Conservation (phyloP, 2,888 invertebrate genomes). For the Dexiosoma caninum region DNA sequence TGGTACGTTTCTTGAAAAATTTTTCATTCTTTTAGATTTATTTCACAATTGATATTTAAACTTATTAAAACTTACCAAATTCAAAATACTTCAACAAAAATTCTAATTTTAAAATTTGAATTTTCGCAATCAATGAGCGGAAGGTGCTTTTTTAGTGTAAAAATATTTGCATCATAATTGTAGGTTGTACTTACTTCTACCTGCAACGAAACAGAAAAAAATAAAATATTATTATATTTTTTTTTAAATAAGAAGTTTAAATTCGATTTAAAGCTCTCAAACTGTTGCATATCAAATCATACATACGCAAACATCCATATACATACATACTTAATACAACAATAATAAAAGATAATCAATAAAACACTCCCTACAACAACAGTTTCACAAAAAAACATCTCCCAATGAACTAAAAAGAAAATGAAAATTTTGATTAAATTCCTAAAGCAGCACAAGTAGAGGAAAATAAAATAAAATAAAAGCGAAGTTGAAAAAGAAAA, state of each 20-base stretch:
- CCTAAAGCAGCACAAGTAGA: slow-evolving; percentile 42
- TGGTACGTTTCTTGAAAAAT: too few species aligned
- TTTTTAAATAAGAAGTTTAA: slow-evolving; percentile 1
- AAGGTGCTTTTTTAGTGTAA: slow-evolving; percentile 1
- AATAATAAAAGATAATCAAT: slow-evolving; percentile 70
- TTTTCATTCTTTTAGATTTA: too few species aligned
- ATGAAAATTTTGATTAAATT: slow-evolving; percentile 55
- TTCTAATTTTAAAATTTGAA: too few species aligned
- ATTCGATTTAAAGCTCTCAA: slow-evolving; percentile 47
- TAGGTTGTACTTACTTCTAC: slow-evolving; percentile 77
- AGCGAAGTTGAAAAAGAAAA: not conserved
- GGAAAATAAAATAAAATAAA: not conserved
- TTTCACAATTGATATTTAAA: too few species aligned
- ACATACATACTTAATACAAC: not conserved
- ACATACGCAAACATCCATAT: not conserved
- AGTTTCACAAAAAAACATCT: slow-evolving; percentile 62
- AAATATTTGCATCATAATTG: not conserved
- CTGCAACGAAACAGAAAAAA: slow-evolving; percentile 73
- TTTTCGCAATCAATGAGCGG: too few species aligned
- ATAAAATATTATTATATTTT: slow-evolving; percentile 16
- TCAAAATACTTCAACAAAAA: too few species aligned
- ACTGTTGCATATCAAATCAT: not conserved
- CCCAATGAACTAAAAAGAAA: slow-evolving; percentile 4
- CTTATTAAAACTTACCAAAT: too few species aligned
- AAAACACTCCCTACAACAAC: slow-evolving; percentile 64